A percentile compares a stretch with the other conserved stretches of the same genome.
These are phyloP conservation scores for Caiman crocodilus DNA, from an alignment of 2,797 vertebrate genomes.

Conservation along the genomic window DNA sequence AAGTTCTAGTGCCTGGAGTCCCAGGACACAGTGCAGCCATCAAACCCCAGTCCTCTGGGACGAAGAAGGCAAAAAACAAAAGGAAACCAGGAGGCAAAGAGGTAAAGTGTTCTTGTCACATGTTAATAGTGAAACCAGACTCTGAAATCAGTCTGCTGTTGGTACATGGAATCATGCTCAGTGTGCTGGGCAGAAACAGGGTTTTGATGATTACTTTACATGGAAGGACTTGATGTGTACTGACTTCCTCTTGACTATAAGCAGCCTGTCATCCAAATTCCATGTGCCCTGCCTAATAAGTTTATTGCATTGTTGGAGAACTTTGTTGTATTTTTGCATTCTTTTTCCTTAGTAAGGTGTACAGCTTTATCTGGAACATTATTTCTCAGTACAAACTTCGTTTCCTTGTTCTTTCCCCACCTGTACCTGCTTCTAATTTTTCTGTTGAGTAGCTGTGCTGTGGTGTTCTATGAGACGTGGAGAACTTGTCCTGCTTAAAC, in stretches of 20 bases:
- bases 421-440: accelerated
- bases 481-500: background rate
- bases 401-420: background rate
- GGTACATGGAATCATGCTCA: background rate
- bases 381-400: background rate
- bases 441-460: background rate
- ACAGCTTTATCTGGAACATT: background rate
- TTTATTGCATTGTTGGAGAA: background rate
- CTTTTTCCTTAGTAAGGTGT: background rate
- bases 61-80: constrained; percentile 84
- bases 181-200: background rate
- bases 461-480: background rate
- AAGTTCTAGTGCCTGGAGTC: constrained; percentile 91
- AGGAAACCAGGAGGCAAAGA: constrained; percentile 90
- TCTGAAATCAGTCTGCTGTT: background rate
- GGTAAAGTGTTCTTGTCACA: constrained; percentile 76
- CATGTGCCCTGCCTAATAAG: background rate
- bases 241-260: background rate
- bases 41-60: constrained; percentile 75
- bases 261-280: background rate
- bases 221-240: background rate
- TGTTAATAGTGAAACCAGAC: background rate
- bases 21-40: constrained; percentile 91
- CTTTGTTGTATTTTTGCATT: accelerated
- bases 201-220: background rate